Evolutionary conservation across 2,888 invertebrate genomes (phyloP), one percentile per base, ranked within the genome.

Genomic region (Phorcus lineatus): DNA sequence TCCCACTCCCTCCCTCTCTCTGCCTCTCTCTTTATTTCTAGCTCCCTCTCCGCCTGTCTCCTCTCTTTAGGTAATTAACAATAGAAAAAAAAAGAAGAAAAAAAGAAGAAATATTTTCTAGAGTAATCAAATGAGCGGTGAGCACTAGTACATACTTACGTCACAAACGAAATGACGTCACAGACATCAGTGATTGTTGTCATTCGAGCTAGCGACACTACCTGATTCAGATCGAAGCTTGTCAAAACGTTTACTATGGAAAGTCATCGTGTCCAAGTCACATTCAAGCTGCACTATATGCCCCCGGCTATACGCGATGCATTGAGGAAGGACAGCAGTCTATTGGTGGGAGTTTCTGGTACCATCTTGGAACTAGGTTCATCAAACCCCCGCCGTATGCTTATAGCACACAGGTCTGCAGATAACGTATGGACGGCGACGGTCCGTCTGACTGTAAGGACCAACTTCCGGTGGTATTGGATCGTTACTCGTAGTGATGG

Each of bases 401-500:
- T 62, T 24, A 17, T 17, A 28, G 62, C 62, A 24, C 24, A 28
- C 16, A 47, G 11, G 47, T 9, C 47, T 6, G 62, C 52, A 17
- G 24, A 74, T 11, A 24, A 74, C 52, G 19, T 74, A 9, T 74
- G 74, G 53, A 52, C 31, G 74, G 74, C 24, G 74, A 22, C 11
- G 47, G 52, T 24, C 52, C 52, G 24, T 19, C 40, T 74, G 2
- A 22, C 74, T 22, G 28, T 53, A 52, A 19, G 24, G 22, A 22
- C 74, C 47, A 52, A 40, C 22, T 74, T 74, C 16, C 22, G 19
- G 24, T 74, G 74, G 74, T n/a, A 47, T 19, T 74, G 53, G 74
- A 11, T 74, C 24, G 74, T 74, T 22, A 52, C 52, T 22, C 22
- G 19, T 11, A 19, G 24, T 52, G 74, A 40, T 19, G 24, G 22